Evolutionary conservation across 2,888 invertebrate species (phyloP).

Genomic region (Toxonevra muliebris): DNA sequence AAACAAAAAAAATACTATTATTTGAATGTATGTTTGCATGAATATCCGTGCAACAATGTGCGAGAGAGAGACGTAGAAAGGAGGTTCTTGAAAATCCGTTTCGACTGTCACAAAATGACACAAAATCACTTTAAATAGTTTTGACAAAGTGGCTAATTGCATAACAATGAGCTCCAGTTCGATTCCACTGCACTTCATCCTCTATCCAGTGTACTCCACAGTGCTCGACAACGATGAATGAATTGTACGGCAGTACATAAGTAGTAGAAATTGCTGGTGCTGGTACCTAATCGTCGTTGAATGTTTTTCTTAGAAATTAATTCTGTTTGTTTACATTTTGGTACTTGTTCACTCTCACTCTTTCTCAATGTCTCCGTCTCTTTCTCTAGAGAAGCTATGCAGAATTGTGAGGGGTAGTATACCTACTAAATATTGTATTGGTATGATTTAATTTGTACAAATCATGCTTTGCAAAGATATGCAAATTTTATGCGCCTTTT

Average conservation of each 20-base stretch:
- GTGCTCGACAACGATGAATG: background rate
- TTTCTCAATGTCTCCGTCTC: no score
- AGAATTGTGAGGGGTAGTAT: no score
- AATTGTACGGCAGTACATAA: background rate
- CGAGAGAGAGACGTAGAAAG: no score
- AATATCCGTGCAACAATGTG: no score
- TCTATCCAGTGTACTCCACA: background rate
- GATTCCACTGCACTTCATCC: background rate
- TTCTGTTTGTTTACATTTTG: conserved; percentile 11
- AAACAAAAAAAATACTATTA: no score
- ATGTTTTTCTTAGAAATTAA: conserved; percentile 6
- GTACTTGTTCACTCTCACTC: no score
- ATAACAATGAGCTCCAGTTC: conserved; percentile 31
- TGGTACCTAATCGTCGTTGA: background rate
- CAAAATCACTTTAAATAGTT: conserved; percentile 28
- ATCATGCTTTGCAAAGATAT: conserved; percentile 27
- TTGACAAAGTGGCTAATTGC: conserved; percentile 37
- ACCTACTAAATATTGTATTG: no score
- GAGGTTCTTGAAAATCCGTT: background rate
- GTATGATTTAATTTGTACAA: conserved; percentile 36
- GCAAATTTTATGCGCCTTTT: conserved; percentile 20
- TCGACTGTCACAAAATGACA: conserved; percentile 23
- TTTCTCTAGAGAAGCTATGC: no score
- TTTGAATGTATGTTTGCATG: background rate
- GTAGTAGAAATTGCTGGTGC: background rate